Conservation (phyloP, 1,140 invertebrate species). For the Anthonomus grandis region DNA sequence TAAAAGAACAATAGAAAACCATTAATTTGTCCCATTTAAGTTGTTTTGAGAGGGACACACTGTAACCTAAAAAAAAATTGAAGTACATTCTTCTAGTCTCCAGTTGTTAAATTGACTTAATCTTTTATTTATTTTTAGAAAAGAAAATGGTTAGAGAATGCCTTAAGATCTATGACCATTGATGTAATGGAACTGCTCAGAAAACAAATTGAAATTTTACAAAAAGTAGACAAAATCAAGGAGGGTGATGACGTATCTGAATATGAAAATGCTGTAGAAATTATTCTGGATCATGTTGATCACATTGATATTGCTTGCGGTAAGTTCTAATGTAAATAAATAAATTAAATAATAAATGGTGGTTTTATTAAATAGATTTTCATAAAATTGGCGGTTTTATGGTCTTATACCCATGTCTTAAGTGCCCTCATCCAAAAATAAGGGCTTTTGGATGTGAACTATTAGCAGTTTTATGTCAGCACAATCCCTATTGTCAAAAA, state of each 20-base stretch:
- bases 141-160: conserved; percentile 64
- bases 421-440: conserved; percentile 59
- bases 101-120: no score
- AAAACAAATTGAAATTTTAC: conserved; percentile 58
- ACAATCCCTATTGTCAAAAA: conserved; percentile 74
- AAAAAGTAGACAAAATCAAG: conserved; percentile 50
- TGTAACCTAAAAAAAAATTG: no score
- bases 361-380: conserved; percentile 61
- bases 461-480: conserved; percentile 71
- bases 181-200: conserved; percentile 63
- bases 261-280: conserved; percentile 57
- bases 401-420: conserved; percentile 63
- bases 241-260: conserved; percentile 54
- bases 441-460: conserved; percentile 62
- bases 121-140: conserved; percentile 61
- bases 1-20: no score
- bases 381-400: conserved; percentile 76
- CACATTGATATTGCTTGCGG: conserved; percentile 71
- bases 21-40: no score
- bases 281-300: conserved; percentile 62
- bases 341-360: background rate
- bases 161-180: conserved; percentile 62
- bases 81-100: no score
- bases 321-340: conserved; percentile 39
- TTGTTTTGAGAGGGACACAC: no score